These are phyloP conservation scores for Podotricha telesiphe DNA, from an alignment of 2,888 invertebrate species.

Conservation along the genomic window DNA sequence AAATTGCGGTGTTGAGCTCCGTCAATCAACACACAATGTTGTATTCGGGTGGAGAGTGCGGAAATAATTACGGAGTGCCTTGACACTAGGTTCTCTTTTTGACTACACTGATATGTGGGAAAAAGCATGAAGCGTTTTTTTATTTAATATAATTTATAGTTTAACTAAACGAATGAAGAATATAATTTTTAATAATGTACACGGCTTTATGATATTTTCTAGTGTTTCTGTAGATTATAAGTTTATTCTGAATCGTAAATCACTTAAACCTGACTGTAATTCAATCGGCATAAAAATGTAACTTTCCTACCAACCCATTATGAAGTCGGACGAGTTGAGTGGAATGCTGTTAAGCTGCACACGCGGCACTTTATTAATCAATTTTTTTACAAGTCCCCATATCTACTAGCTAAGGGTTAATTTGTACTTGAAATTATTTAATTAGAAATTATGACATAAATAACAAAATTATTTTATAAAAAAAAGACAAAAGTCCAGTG, in stretches of 20 bases:
- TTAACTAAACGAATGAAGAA: too few relatives aligned
- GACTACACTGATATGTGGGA: too few relatives aligned
- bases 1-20: too few relatives aligned
- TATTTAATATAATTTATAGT: too few relatives aligned
- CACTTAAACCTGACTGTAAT: constrained; percentile 19
- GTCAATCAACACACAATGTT: too few relatives aligned
- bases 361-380: constrained; percentile 20
- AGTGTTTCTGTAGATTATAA: not conserved
- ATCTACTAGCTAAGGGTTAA: not conserved
- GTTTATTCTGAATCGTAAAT: constrained; percentile 7
- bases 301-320: constrained; percentile 15
- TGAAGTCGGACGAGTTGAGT: constrained; percentile 18
- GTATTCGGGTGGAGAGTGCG: too few relatives aligned
- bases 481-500: too few relatives aligned
- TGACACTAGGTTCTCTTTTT: too few relatives aligned
- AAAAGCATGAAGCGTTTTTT: too few relatives aligned
- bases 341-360: constrained; percentile 24
- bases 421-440: constrained; percentile 9
- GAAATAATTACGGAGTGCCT: too few relatives aligned
- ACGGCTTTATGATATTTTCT: not conserved
- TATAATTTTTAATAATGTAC: not conserved
- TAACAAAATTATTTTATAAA: too few relatives aligned
- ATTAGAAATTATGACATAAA: too few relatives aligned
- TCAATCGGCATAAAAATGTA: constrained; percentile 34
- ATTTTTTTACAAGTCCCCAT: constrained; percentile 13